Percentiles rank a stretch among this genome's conserved stretches.
Conservation (phyloP, 2,797 vertebrate species). For the Margarornis squamiger region DNA sequence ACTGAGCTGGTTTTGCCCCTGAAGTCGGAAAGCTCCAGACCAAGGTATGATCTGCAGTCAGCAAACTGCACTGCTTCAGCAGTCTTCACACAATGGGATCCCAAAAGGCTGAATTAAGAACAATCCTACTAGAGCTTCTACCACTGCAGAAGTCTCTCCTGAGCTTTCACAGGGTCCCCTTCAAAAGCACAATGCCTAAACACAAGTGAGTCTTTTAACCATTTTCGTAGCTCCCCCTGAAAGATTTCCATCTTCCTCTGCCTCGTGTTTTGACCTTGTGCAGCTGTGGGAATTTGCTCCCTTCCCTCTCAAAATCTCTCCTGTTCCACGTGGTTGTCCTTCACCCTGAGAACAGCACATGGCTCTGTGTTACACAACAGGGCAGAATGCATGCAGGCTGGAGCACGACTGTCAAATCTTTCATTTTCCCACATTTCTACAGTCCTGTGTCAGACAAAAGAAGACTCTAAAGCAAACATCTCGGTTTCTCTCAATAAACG, state of each 20-base stretch:
- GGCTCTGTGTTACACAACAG: not conserved
- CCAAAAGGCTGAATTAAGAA: not conserved
- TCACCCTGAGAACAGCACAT: not conserved
- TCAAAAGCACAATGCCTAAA: not conserved
- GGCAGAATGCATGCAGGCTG: not conserved
- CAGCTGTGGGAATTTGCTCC: not conserved
- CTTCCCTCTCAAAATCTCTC: not conserved
- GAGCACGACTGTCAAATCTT: not conserved
- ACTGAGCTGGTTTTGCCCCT: not conserved
- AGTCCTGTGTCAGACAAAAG: not conserved
- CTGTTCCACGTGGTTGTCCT: not conserved
- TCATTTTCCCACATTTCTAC: not conserved
- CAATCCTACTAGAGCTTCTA: not conserved
- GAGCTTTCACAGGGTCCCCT: not conserved
- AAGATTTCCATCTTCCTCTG: not conserved
- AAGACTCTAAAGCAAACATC: not conserved
- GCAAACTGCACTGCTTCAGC: not conserved
- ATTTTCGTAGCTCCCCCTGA: not conserved
- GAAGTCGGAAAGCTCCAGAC: not conserved
- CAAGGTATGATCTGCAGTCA: not conserved
- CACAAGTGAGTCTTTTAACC: not conserved
- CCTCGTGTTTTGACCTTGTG: not conserved
- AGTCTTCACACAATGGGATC: not conserved
- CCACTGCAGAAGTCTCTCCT: not conserved
- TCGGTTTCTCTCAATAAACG: not conserved